Conservation (phyloP, 2,797 vertebrate species). For the Argentina silus region DNA sequence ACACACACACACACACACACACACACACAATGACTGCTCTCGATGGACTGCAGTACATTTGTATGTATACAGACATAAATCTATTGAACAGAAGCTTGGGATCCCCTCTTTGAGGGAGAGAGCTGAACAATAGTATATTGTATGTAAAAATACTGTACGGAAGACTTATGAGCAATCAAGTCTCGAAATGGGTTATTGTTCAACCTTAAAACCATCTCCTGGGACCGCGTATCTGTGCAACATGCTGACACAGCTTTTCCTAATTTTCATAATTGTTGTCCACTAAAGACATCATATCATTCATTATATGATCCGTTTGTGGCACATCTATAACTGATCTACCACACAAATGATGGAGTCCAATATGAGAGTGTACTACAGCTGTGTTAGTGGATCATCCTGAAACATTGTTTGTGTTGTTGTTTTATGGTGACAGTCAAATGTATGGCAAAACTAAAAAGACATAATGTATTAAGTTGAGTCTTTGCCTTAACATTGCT, state of each 20-base stretch:
- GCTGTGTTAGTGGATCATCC: no score
- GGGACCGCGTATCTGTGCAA: not conserved
- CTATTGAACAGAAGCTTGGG: conserved; percentile 23
- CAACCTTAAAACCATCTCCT: not conserved
- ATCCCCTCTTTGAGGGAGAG: conserved; percentile 29
- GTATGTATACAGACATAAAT: conserved; percentile 52
- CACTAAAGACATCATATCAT: not conserved
- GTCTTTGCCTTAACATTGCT: conserved; percentile 27
- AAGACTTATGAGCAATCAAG: not conserved
- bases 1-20: not conserved
- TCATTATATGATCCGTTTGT: not conserved
- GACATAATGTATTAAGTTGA: not conserved
- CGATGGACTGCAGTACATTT: conserved; percentile 53
- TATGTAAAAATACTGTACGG: conserved; percentile 13
- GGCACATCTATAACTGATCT: not conserved
- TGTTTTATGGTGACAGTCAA: not conserved
- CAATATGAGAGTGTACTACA: no score
- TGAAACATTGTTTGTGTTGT: not conserved
- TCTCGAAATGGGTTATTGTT: not conserved
- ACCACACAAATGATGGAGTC: not conserved
- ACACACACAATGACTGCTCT: conserved; percentile 48
- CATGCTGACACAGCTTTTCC: not conserved
- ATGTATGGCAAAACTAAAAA: no score
- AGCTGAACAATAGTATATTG: conserved; percentile 40
- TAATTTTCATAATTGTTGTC: not conserved